phyloP scores from a whole-genome alignment of 2,797 vertebrate genomes.

The Echeneis naucrates region DNA sequence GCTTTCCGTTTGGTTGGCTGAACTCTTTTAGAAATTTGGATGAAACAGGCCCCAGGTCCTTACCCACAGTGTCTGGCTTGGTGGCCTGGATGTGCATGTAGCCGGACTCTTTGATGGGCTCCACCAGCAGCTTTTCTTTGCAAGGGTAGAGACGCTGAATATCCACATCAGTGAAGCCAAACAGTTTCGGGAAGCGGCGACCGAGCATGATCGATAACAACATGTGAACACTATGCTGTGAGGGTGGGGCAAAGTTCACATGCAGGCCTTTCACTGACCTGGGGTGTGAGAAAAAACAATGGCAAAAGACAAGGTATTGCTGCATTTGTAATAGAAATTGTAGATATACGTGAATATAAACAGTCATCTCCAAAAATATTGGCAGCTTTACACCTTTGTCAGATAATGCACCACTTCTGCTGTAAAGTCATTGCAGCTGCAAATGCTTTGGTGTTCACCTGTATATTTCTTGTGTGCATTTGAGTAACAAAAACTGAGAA shows the following conservation, averaged over 20 bases:
- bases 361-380: too few relatives aligned
- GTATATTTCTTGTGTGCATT: too few relatives aligned
- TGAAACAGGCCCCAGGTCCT: constrained; percentile 17
- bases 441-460: too few relatives aligned
- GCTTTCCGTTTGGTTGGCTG: neutral
- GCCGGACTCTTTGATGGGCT: constrained; percentile 83
- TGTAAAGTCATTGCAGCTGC: too few relatives aligned
- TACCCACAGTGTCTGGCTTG: constrained; percentile 93
- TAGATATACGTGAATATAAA: neutral
- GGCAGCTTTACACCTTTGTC: too few relatives aligned
- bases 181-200: constrained; percentile 83
- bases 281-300: neutral
- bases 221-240: constrained; percentile 35
- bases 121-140: constrained; percentile 80
- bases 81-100: constrained; percentile 93
- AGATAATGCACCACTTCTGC: too few relatives aligned
- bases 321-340: neutral
- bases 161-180: constrained; percentile 86
- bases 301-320: neutral
- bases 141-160: constrained; percentile 80
- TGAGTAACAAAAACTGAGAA: too few relatives aligned
- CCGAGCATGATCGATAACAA: constrained; percentile 83
- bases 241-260: constrained; percentile 81
- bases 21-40: neutral
- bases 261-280: constrained; percentile 89